Conservation (phyloP, 1,140 invertebrate species). For the Oryzaephilus surinamensis region DNA sequence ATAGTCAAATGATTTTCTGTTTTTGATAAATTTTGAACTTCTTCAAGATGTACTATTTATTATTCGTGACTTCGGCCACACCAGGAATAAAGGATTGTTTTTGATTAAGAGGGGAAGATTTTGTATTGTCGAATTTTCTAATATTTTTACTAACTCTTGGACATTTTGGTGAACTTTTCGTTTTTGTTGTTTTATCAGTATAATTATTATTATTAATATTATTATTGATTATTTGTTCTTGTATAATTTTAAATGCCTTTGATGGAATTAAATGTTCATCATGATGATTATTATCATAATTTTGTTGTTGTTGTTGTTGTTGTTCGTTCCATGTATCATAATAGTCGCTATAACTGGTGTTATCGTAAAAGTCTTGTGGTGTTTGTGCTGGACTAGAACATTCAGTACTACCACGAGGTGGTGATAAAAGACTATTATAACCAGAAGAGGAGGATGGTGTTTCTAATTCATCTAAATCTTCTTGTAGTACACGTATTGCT, state of each 20-base stretch:
- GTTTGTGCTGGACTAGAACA: conserved; percentile 36
- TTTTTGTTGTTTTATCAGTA: conserved; percentile 41
- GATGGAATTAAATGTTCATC: conserved; percentile 41
- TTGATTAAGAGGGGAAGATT: conserved; percentile 18
- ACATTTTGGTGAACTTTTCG: conserved; percentile 46
- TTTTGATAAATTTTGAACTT: too few species aligned
- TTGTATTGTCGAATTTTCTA: conserved; percentile 17
- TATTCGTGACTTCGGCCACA: too few species aligned
- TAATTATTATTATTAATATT: too few species aligned
- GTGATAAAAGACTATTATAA: conserved; percentile 26
- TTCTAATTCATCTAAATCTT: conserved; percentile 38
- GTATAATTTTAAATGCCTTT: conserved; percentile 39
- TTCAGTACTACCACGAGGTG: conserved; percentile 21
- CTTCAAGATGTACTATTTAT: too few species aligned
- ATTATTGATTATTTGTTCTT: too few species aligned
- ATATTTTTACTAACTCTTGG: conserved; percentile 32
- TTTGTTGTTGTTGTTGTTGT: conserved; percentile 23
- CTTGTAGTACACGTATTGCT: conserved; percentile 42
- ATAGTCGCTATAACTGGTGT: conserved; percentile 46
- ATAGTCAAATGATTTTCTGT: too few species aligned
- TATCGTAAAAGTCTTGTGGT: conserved; percentile 37
- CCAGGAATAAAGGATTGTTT: conserved; percentile 22
- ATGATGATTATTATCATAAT: conserved; percentile 32
- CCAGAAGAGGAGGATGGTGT: too few species aligned
- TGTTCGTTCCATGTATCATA: conserved; percentile 48